These are phyloP conservation scores for Pangasius djambal DNA, from an alignment of 2,797 vertebrate species.

Conservation along the genomic window DNA sequence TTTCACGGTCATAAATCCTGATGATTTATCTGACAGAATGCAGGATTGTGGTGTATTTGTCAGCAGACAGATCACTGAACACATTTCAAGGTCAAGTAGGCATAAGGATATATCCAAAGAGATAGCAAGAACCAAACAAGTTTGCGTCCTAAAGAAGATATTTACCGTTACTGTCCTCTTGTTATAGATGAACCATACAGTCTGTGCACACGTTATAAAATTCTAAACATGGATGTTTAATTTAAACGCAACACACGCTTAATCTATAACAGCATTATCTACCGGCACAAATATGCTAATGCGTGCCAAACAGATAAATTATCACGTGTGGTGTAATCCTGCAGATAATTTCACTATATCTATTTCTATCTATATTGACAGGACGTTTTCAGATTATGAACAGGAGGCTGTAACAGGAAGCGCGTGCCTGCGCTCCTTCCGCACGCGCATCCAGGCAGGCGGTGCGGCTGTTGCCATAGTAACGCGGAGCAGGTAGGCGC, in stretches of 20 bases:
- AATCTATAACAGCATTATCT: not conserved
- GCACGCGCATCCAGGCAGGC: constrained; percentile 29
- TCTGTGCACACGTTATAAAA: not conserved
- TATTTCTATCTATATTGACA: not conserved
- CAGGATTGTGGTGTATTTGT: not conserved
- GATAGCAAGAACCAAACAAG: not conserved
- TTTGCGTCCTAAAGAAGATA: not conserved
- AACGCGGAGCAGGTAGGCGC: constrained; percentile 59
- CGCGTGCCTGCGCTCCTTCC: constrained; percentile 25
- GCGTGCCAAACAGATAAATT: no score
- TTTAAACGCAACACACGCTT: not conserved
- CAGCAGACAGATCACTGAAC: not conserved
- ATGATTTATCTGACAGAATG: not conserved
- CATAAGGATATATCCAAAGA: not conserved
- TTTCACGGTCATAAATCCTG: not conserved
- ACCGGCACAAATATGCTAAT: not conserved
- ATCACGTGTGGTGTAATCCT: not conserved
- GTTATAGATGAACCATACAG: not conserved
- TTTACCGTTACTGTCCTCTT: not conserved
- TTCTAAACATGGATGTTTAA: not conserved
- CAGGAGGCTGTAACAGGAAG: constrained; percentile 30
- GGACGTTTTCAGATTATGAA: not conserved
- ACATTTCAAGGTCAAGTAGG: constrained; percentile 1
- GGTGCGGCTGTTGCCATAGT: constrained; percentile 65
- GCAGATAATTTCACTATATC: no score